These are phyloP conservation scores for Melolontha melolontha DNA, from an alignment of 2,888 invertebrate species.

Conservation along the genomic window DNA sequence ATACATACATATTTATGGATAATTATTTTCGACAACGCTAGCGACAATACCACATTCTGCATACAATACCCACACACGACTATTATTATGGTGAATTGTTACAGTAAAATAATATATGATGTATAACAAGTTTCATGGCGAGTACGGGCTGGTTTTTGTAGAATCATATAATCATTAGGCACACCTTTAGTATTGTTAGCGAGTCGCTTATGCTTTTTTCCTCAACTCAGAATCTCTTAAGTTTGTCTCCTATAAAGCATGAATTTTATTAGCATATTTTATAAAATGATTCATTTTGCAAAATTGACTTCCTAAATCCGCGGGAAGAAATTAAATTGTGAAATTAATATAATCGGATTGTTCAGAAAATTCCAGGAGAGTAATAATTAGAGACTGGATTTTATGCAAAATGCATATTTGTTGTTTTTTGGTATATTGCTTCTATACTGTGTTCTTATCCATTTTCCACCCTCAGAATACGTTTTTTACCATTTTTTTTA, in stretches of 20 bases:
- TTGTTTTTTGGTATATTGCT: too few relatives aligned
- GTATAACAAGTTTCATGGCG: too few relatives aligned
- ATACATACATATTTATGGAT: constrained; percentile 17
- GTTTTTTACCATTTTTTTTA: too few relatives aligned
- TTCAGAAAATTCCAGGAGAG: too few relatives aligned
- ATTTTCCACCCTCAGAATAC: too few relatives aligned
- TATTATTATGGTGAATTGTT: constrained; percentile 29
- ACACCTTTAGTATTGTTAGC: constrained; percentile 36
- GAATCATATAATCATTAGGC: constrained; percentile 29
- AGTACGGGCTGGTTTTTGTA: constrained; percentile 3
- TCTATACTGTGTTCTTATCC: too few relatives aligned
- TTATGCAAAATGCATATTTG: too few relatives aligned
- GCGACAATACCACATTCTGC: constrained; percentile 25
- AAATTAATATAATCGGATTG: too few relatives aligned
- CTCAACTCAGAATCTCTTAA: constrained; percentile 8
- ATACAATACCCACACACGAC: constrained; percentile 27
- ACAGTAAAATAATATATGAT: background rate
- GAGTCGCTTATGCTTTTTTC: constrained; percentile 1
- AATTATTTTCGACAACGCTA: background rate
- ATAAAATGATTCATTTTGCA: constrained; percentile 2
- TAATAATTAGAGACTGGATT: too few relatives aligned
- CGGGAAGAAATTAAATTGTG: too few relatives aligned
- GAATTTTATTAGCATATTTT: constrained; percentile 18
- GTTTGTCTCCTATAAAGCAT: constrained; percentile 4
- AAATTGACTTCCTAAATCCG: background rate